These are phyloP conservation scores for Sebastiscus tertius DNA, from an alignment of 2,797 vertebrate genomes.

Conservation along the genomic window DNA sequence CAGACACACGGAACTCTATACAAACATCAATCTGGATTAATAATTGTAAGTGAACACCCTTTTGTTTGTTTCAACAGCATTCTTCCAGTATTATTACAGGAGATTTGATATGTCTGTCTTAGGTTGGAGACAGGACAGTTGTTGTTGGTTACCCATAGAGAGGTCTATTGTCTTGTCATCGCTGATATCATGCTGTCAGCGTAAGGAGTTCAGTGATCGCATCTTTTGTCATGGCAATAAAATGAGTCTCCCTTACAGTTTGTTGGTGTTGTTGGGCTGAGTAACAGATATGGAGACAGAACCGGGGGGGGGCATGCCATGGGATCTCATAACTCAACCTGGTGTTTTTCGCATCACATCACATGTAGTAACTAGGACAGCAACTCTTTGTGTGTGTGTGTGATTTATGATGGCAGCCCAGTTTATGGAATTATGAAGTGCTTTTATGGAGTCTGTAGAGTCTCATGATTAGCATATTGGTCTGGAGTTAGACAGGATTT, in stretches of 20 bases:
- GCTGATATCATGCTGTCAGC: slow-evolving; percentile 35
- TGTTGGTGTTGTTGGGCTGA: slow-evolving; percentile 34
- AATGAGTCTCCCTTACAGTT: slow-evolving; percentile 42
- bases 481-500: slow-evolving; percentile 1
- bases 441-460: slow-evolving; percentile 41
- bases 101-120: slow-evolving; percentile 19
- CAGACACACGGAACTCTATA: slow-evolving; percentile 26
- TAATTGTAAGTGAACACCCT: slow-evolving; percentile 59
- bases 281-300: slow-evolving; percentile 41
- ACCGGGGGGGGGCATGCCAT: slow-evolving; percentile 6
- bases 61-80: slow-evolving; percentile 33
- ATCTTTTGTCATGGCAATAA: slow-evolving; percentile 52
- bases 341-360: slow-evolving; percentile 37
- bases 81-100: slow-evolving; percentile 18
- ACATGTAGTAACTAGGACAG: slow-evolving; percentile 27
- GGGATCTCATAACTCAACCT: slow-evolving; percentile 47
- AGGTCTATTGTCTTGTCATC: slow-evolving; percentile 44
- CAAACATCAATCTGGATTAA: slow-evolving; percentile 50
- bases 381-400: background rate
- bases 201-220: slow-evolving; percentile 37
- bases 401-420: slow-evolving; percentile 22
- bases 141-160: slow-evolving; percentile 35
- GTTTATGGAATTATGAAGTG: slow-evolving; percentile 34
- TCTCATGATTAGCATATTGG: slow-evolving; percentile 30
- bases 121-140: slow-evolving; percentile 3